Percentiles rank a stretch among this genome's conserved stretches.
These are phyloP conservation scores for Neodiprion fabricii DNA, from an alignment of 1,140 invertebrate genomes.

Conservation along the genomic window DNA sequence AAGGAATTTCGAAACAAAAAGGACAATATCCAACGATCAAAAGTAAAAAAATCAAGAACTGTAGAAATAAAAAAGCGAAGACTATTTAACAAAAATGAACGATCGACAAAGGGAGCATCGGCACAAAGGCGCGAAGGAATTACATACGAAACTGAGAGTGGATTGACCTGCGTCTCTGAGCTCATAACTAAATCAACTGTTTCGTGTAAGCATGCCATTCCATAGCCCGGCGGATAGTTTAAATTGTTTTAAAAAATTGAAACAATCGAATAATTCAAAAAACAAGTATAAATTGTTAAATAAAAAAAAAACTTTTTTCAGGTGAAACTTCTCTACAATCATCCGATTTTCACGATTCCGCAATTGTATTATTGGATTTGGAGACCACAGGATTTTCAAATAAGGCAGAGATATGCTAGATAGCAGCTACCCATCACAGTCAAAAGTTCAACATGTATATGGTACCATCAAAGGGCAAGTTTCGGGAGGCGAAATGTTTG, in stretches of 20 bases:
- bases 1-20: constrained; percentile 19
- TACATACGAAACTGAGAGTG: constrained; percentile 20
- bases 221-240: too few species aligned
- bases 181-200: background rate
- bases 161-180: background rate
- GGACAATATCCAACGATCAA: background rate
- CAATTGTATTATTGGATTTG: constrained; percentile 23
- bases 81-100: constrained; percentile 19
- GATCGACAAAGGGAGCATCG: constrained; percentile 16
- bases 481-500: constrained; percentile 17
- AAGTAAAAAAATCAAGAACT: constrained; percentile 7
- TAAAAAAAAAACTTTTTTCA: too few species aligned
- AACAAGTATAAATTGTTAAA: too few species aligned
- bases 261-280: too few species aligned
- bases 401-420: constrained; percentile 25
- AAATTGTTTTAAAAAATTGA: too few species aligned
- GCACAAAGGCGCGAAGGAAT: constrained; percentile 24
- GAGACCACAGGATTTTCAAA: constrained; percentile 20
- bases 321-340: too few species aligned
- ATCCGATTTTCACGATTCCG: constrained; percentile 12
- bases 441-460: constrained; percentile 23
- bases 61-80: constrained; percentile 17
- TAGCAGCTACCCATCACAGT: constrained; percentile 15
- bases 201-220: too few species aligned
- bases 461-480: constrained; percentile 22